Conservation (phyloP, 2,797 vertebrate species). For the Lutra lutra region DNA sequence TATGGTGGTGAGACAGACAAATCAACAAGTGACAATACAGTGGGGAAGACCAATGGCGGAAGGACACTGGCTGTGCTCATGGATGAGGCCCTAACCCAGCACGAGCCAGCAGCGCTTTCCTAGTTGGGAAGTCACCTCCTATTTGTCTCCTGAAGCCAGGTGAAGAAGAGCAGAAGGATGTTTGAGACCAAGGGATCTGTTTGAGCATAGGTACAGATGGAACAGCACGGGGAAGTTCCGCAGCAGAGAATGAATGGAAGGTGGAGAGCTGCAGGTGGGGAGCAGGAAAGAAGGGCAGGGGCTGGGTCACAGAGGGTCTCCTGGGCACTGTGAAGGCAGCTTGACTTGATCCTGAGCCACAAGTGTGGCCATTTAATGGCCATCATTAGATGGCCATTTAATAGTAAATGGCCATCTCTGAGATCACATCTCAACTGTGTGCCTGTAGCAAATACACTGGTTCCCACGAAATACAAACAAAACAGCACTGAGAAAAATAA, state of each 20-base stretch:
- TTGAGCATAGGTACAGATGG: not conserved
- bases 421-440: not conserved
- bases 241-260: not conserved
- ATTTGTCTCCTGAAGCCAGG: not conserved
- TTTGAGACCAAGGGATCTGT: not conserved
- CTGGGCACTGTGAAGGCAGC: not conserved
- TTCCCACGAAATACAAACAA: constrained; percentile 42
- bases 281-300: not conserved
- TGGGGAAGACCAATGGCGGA: not conserved
- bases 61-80: not conserved
- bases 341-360: not conserved
- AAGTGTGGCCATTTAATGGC: not conserved
- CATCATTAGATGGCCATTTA: no score
- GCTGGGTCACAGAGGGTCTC: not conserved
- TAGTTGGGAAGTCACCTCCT: not conserved
- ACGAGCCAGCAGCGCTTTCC: not conserved
- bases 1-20: not conserved
- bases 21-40: not conserved
- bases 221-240: not conserved
- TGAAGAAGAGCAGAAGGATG: not conserved
- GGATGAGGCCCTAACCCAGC: not conserved
- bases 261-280: not conserved
- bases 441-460: not conserved
- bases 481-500: constrained; percentile 33
- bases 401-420: not conserved